phyloP scores from a whole-genome alignment of 2,113 vertebrate species.

The Thalassoma bifasciatum region DNA sequence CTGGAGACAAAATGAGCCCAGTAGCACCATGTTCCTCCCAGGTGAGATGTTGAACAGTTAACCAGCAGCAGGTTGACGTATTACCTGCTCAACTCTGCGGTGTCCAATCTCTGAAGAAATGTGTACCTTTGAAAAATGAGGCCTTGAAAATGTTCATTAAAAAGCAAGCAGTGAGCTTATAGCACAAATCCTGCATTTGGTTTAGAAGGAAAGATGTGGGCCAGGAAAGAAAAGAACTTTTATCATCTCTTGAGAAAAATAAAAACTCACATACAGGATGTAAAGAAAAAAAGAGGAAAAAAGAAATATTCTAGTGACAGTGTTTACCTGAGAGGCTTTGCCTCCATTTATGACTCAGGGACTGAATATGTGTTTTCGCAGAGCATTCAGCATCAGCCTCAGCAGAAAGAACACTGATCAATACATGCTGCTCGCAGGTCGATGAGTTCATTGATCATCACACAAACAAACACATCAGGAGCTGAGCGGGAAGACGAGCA shows the following conservation, averaged over 20 bases:
- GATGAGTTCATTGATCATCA: slow-evolving; percentile 75
- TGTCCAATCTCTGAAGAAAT: slow-evolving; percentile 65
- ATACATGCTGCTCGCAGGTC: slow-evolving; percentile 61
- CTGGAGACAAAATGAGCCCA: no score
- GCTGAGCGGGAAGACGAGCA: slow-evolving; percentile 56
- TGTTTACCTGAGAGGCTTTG: slow-evolving; percentile 25
- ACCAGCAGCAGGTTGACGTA: slow-evolving; percentile 45
- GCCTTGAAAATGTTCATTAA: slow-evolving; percentile 70
- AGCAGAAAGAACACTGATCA: slow-evolving; percentile 71
- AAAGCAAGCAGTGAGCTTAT: slow-evolving; percentile 62
- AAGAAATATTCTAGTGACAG: background rate
- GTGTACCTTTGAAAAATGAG: slow-evolving; percentile 64
- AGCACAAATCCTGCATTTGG: slow-evolving; percentile 41
- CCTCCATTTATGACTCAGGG: slow-evolving; percentile 35
- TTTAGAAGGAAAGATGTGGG: slow-evolving; percentile 55
- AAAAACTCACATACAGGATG: slow-evolving; percentile 33
- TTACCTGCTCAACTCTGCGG: slow-evolving; percentile 37
- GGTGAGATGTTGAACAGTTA: slow-evolving; percentile 45
- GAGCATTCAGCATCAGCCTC: slow-evolving; percentile 52
- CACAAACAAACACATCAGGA: slow-evolving; percentile 67
- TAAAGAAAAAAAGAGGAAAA: slow-evolving; percentile 9
- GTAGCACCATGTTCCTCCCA: background rate
- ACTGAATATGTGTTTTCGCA: slow-evolving; percentile 26
- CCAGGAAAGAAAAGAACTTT: slow-evolving; percentile 9
- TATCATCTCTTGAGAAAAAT: slow-evolving; percentile 11